Percentiles rank a stretch among this genome's conserved stretches.
These are phyloP conservation scores for Oophaga pumilio DNA, from an alignment of 2,113 vertebrate species.

Conservation along the genomic window DNA sequence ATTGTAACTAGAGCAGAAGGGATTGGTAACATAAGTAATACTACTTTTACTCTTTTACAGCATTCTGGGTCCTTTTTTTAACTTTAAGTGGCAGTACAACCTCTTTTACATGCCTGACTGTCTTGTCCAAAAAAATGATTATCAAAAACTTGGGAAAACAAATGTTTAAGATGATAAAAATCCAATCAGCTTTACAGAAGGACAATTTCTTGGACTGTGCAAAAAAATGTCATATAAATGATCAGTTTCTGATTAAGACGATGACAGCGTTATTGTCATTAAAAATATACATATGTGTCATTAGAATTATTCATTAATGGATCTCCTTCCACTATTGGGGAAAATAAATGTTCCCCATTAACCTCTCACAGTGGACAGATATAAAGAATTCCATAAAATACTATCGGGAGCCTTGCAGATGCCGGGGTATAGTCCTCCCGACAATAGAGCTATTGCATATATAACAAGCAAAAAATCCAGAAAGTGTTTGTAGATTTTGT, in stretches of 20 bases:
- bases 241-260: neutral
- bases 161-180: neutral
- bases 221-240: neutral
- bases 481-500: conserved; percentile 71
- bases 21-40: too few species aligned
- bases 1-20: too few species aligned
- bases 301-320: neutral
- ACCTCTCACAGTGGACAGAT: conserved; percentile 18
- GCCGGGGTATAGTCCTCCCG: conserved; percentile 69
- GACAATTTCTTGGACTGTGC: neutral
- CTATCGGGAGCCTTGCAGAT: conserved; percentile 69
- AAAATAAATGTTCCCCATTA: conserved; percentile 36
- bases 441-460: conserved; percentile 67
- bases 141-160: neutral
- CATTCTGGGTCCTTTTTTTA: too few species aligned
- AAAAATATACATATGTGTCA: neutral
- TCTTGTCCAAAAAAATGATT: too few species aligned
- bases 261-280: neutral
- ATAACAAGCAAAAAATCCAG: conserved; percentile 64
- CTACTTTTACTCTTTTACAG: too few species aligned
- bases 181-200: neutral
- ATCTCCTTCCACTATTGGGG: neutral
- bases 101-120: too few species aligned
- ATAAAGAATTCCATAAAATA: conserved; percentile 44
- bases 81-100: too few species aligned